Percentiles rank a stretch among this genome's conserved stretches.
These are phyloP conservation scores for Tenualosa ilisha DNA, from an alignment of 2,797 vertebrate species.

Conservation along the genomic window DNA sequence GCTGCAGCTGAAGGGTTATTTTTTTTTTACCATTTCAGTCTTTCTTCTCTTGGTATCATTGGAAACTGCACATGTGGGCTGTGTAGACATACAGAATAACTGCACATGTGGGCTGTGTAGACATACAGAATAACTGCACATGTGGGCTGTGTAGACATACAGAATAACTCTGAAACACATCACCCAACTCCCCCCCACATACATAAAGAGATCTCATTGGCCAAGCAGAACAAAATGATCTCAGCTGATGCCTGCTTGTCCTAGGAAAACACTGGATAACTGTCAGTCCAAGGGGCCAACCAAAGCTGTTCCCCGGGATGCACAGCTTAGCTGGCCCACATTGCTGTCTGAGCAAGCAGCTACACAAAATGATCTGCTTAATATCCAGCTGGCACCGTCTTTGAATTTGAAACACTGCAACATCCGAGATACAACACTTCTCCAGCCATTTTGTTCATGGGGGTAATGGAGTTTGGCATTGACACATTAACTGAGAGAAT, in stretches of 20 bases:
- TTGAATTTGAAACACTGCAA: conserved; percentile 28
- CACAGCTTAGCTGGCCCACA: conserved; percentile 50
- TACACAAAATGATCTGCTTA: conserved; percentile 42
- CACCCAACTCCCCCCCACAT: not conserved
- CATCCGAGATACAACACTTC: conserved; percentile 38
- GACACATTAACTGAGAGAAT: not conserved
- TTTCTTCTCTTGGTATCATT: not conserved
- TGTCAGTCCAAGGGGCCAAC: conserved; percentile 38
- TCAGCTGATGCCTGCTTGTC: conserved; percentile 15
- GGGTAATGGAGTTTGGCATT: not conserved
- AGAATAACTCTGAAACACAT: not conserved
- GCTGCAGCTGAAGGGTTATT: not conserved
- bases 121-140: not conserved
- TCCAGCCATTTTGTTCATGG: conserved; percentile 24
- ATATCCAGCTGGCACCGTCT: conserved; percentile 55
- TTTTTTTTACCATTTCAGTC: not conserved
- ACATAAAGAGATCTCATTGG: not conserved
- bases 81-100: not conserved
- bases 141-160: not conserved
- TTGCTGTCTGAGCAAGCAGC: conserved; percentile 45
- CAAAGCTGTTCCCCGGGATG: conserved; percentile 50
- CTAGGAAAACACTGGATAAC: conserved; percentile 51
- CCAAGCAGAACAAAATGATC: not conserved
- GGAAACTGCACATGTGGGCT: not conserved
- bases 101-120: not conserved